Conservation (phyloP, 2,888 invertebrate genomes). For the Calameuta filiformis region DNA sequence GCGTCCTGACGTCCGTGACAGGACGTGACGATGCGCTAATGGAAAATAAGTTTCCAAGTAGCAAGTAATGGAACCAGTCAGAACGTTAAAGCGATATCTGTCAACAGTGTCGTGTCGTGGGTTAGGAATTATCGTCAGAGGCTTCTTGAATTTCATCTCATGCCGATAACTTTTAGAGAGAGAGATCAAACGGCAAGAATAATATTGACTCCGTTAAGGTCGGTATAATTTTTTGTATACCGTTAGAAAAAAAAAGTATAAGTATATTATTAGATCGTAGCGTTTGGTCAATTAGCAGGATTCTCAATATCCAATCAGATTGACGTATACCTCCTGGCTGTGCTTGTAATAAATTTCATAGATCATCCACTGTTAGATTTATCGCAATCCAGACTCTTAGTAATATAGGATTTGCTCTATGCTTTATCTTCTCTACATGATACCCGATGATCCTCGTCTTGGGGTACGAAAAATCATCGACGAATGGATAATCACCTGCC, state of each 20-base stretch:
- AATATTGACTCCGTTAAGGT: not conserved
- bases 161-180: not conserved
- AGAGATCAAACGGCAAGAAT: not conserved
- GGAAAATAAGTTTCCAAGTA: slow-evolving; percentile 2
- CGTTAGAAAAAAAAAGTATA: not conserved
- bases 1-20: not conserved
- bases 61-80: not conserved
- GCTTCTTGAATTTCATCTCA: not conserved
- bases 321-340: not conserved
- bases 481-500: not conserved
- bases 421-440: not conserved
- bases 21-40: slow-evolving; percentile 1
- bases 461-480: not conserved
- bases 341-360: not conserved
- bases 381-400: not conserved
- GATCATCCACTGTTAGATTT: not conserved
- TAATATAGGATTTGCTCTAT: not conserved
- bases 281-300: not conserved
- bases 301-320: not conserved
- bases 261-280: not conserved
- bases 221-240: not conserved
- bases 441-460: not conserved
- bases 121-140: not conserved
- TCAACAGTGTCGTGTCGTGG: not conserved
- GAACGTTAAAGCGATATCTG: not conserved